These are phyloP conservation scores for Astyanax mexicanus DNA, from an alignment of 2,797 vertebrate genomes.

Conservation along the genomic window DNA sequence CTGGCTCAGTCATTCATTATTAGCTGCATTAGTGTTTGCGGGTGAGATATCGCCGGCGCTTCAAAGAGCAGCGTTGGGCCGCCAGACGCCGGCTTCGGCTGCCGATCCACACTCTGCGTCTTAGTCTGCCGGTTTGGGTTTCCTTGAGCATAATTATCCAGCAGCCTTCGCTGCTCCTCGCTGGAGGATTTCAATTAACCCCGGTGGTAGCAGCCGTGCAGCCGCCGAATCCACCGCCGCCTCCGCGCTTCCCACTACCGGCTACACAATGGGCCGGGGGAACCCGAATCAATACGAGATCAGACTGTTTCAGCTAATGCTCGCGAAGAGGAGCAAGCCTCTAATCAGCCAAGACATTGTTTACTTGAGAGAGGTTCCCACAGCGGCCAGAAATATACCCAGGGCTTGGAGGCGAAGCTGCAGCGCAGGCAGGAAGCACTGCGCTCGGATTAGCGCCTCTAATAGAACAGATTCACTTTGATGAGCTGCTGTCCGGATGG, in stretches of 20 bases:
- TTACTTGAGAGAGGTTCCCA: conserved; percentile 72
- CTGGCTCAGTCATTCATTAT: conserved; percentile 10
- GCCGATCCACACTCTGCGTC: conserved; percentile 36
- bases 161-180: not conserved
- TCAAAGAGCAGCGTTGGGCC: not conserved
- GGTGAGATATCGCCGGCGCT: not conserved
- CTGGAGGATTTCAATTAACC: conserved; percentile 75
- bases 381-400: conserved; percentile 58
- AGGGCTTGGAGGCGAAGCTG: conserved; percentile 39
- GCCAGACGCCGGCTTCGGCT: conserved; percentile 7
- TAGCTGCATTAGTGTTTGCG: conserved; percentile 2
- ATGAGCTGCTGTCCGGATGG: conserved; percentile 21
- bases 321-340: conserved; percentile 49
- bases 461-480: conserved; percentile 34
- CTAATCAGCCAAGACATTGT: conserved; percentile 80
- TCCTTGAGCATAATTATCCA: conserved; percentile 61
- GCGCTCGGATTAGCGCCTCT: conserved; percentile 7
- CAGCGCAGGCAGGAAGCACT: not conserved
- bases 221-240: conserved; percentile 7
- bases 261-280: conserved; percentile 54
- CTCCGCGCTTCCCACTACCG: conserved; percentile 36
- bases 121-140: conserved; percentile 43
- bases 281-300: conserved; percentile 81
- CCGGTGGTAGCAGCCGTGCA: conserved; percentile 57
- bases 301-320: conserved; percentile 77